Base-by-base conservation (phyloP, 1,140 invertebrate genomes). In the Drosophila paulistorum region DNA sequence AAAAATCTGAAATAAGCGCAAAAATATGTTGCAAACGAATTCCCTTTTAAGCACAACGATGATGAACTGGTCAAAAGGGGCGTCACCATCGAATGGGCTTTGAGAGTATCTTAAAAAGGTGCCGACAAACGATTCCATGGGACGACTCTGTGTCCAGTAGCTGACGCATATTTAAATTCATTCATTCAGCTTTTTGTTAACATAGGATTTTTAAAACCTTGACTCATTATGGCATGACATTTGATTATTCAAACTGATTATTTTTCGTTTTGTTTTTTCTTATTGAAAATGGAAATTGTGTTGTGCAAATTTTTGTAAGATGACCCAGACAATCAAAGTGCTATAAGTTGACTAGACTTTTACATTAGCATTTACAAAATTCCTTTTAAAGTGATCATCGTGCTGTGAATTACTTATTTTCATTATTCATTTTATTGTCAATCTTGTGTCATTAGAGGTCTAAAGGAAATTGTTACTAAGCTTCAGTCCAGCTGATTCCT, bases 1-100 rank as follows among this genome's bases (percentile, higher is more conserved):
- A 89, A 90, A 89, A 89, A 84, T 89, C 77, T 81, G 77, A 60
- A 89, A 89, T 89, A 89, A 89, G 51, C 62, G 41, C 45, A 87
- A 86, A 87, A 76, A 30, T 30, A 81, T 71, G 71, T 62, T 48
- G 7, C 62, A 63, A 42, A 45, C 58, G 72, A 74, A 26, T 39
- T 37, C 39, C n/a, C 20, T 10, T 10, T 20, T 39, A 45, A 74
- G 55, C 58, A 68, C 72, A 55, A 64, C 70, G 73, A 39, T 13
- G 37, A 39, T 13, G 37, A 65, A 70, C 74, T 76, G 26, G n/a
- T 58, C 64, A 65, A 26, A 57, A 10, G 39, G 54, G 54, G 57
- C 65, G 37, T 42, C 20, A 1, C 11, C 23, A 51, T 42, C 59
- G 62, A 68, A 61, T 42, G 74, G 61, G 55, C 60, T 60, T 11